Evolutionary conservation across 2,888 invertebrate species (phyloP), one percentile per base, ranked within the genome.

Genomic region (Chloromyia formosa): DNA sequence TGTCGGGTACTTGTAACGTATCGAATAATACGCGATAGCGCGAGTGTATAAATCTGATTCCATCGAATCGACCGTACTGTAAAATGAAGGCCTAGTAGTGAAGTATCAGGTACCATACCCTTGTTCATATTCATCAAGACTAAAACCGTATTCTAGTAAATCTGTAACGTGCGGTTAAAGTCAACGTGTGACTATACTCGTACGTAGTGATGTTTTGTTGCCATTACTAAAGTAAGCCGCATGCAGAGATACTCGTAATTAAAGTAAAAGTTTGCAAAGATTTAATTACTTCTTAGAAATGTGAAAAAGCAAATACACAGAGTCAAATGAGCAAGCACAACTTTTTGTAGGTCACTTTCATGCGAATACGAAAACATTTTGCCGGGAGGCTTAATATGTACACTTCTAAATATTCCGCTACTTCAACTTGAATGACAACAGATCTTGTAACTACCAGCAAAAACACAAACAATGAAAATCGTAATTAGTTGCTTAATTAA

Each of bases 1-100:
- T 71, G 23, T 64, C 45, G 45, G 56, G 62, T 66, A 45, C 49
- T 66, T 45, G 45, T 66, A 49, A 18, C 49, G 66, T 22, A 14
- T 66, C 23, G 66, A 35, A 22, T 66, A 49, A 12, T 45, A 49
- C 66, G 66, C 16, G 49, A 3, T n/a, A 66, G 45, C 66, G 66
- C 22, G 40, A 62, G 16, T 27, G 23, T 23, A 40, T 1, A 62
- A 35, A 35, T 2, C 14, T 40, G 62, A 40, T 18, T 40, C 16
- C 40, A 62, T 40, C 62, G 62, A 35, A 62, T 62, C 12, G 12
- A 3, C n/a, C 22, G 62, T 62, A 7, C 40, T 62, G 62, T 35
- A 35, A 14, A 62, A 42, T 62, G 40, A 62, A 62, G 16, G 40
- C 35, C 62, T 62, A 18, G 7, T 35, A 35, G 27, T 2, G 7